phyloP scores from a whole-genome alignment of 2,797 vertebrate species.

The Hirundo rustica region DNA sequence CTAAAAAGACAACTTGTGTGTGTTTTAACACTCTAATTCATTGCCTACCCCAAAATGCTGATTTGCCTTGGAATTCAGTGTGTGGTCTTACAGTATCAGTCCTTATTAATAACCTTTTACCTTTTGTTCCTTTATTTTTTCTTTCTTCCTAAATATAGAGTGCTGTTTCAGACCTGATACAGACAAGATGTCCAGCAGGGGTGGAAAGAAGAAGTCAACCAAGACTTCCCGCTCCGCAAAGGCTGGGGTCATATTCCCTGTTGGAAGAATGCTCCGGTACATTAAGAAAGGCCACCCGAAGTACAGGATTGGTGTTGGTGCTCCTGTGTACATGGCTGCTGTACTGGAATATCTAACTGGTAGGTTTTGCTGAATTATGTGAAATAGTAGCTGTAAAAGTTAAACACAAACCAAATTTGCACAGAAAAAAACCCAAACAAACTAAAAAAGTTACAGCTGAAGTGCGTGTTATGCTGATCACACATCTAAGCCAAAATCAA shows the following conservation, averaged over 20 bases:
- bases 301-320: conserved; percentile 96
- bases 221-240: conserved; percentile 96
- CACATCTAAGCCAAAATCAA: background rate
- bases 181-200: conserved; percentile 92
- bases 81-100: background rate
- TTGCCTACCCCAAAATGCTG: background rate
- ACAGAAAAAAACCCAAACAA: background rate
- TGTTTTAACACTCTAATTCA: background rate
- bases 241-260: conserved; percentile 97
- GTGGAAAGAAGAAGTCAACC: conserved; percentile 96
- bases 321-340: conserved; percentile 96
- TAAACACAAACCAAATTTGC: background rate
- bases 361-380: conserved; percentile 66
- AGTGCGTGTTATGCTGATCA: background rate
- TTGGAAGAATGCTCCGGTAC: conserved; percentile 97
- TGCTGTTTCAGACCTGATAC: conserved; percentile 44
- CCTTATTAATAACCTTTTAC: background rate
- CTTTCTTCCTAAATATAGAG: conserved; percentile 13
- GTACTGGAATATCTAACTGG: conserved; percentile 97
- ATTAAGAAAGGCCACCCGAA: conserved; percentile 94
- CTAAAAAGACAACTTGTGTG: background rate
- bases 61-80: background rate
- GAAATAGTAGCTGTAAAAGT: background rate
- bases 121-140: background rate
- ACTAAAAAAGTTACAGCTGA: background rate